Evolutionary conservation across 2,888 invertebrate genomes (phyloP).

Genomic region (Drosophila mettleri): DNA sequence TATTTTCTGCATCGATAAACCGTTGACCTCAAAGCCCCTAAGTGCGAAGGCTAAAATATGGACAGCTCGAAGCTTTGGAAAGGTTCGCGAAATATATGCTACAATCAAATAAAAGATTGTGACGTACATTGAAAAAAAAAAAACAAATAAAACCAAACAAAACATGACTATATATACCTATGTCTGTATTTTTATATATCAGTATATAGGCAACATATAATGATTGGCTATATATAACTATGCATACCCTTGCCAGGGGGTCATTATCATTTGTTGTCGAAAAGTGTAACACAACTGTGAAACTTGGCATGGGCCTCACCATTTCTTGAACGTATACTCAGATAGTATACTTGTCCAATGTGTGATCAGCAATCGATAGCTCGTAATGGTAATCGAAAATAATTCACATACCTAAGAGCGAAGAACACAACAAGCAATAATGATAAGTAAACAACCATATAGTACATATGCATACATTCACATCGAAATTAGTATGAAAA

Average conservation of each 20-base stretch:
- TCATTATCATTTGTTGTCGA: background rate
- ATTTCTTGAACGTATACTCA: background rate
- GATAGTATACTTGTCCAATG: background rate
- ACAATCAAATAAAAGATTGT: slow-evolving; percentile 37
- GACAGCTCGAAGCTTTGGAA: slow-evolving; percentile 39
- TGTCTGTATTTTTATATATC: slow-evolving; percentile 8
- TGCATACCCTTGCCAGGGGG: background rate
- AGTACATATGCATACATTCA: background rate
- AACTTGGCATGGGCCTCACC: background rate
- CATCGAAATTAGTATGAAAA: too few relatives aligned
- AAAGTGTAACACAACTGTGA: slow-evolving; percentile 1
- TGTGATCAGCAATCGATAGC: too few relatives aligned
- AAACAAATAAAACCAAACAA: background rate
- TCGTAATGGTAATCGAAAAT: background rate
- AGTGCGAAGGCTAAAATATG: slow-evolving; percentile 62
- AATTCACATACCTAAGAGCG: too few relatives aligned
- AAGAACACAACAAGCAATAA: background rate
- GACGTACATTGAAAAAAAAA: slow-evolving; percentile 18
- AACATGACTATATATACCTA: background rate
- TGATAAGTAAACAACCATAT: background rate
- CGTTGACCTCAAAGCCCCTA: slow-evolving; percentile 74
- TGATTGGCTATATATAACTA: slow-evolving; percentile 18
- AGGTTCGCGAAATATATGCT: slow-evolving; percentile 51
- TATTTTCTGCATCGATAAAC: slow-evolving; percentile 74
- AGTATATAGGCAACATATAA: slow-evolving; percentile 16